A percentile compares a stretch with the other conserved stretches of the same genome.
Conservation (phyloP, 2,113 vertebrate genomes). For the Marmota monax region DNA sequence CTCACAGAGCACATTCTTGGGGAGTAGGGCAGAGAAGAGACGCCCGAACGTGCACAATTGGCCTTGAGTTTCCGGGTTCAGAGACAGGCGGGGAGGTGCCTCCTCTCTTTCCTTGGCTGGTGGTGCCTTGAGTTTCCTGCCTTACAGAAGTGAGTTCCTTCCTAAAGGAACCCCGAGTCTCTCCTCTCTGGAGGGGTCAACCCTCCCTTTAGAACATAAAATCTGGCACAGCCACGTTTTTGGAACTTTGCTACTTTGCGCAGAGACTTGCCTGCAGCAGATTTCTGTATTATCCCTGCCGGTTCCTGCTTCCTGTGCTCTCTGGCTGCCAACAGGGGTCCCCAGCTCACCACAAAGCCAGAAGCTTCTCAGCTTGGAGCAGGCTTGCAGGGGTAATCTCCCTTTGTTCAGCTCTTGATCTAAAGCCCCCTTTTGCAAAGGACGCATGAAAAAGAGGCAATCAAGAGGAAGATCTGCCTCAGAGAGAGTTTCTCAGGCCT, state of each 20-base stretch:
- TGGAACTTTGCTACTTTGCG: slow-evolving; percentile 37
- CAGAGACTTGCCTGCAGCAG: background rate
- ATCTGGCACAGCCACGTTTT: slow-evolving; percentile 47
- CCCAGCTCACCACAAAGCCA: slow-evolving; percentile 55
- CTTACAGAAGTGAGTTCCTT: slow-evolving; percentile 35
- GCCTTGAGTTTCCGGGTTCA: slow-evolving; percentile 40
- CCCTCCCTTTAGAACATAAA: background rate
- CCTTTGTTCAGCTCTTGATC: background rate
- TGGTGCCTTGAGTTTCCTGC: slow-evolving; percentile 8
- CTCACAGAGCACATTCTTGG: background rate
- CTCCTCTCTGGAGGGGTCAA: background rate
- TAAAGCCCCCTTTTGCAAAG: background rate
- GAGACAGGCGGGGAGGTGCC: background rate
- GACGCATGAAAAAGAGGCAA: background rate
- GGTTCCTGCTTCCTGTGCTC: background rate
- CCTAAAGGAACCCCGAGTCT: background rate
- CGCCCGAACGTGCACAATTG: background rate
- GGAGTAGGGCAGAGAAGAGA: background rate
- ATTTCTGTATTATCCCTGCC: background rate
- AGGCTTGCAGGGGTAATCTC: background rate
- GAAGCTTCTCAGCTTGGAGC: background rate
- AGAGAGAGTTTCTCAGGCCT: background rate
- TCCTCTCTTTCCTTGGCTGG: background rate
- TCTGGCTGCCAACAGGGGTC: slow-evolving; percentile 70
- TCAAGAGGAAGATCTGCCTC: background rate